Evolutionary conservation across 2,113 vertebrate species (phyloP).

Genomic region (Sula dactylatra): DNA sequence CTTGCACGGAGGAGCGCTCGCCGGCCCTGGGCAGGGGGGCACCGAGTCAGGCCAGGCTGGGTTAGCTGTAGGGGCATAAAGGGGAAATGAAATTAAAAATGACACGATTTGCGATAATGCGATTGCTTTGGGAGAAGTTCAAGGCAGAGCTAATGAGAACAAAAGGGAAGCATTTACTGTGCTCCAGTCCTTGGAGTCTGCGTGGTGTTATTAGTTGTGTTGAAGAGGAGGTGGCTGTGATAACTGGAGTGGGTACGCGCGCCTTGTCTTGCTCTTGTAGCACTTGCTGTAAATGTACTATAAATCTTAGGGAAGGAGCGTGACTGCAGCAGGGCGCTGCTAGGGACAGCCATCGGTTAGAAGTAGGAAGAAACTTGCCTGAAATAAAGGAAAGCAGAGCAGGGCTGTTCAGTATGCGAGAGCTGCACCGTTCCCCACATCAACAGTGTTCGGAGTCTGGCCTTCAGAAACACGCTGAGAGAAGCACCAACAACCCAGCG

Average conservation of each 20-base stretch:
- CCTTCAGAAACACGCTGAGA: not conserved
- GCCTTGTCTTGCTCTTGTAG: not conserved
- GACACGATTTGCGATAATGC: fast-evolving
- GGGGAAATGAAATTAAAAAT: not conserved
- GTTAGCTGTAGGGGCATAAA: not conserved
- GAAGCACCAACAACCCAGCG: not conserved
- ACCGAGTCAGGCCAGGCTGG: not conserved
- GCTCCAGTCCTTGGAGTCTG: not conserved
- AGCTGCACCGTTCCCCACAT: not conserved
- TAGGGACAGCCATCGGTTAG: not conserved
- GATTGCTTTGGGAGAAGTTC: not conserved
- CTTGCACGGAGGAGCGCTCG: not conserved
- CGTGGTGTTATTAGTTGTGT: not conserved
- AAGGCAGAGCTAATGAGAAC: not conserved
- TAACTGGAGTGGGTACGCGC: fast-evolving
- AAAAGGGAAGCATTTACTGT: not conserved
- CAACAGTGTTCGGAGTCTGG: fast-evolving
- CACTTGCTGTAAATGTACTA: fast-evolving
- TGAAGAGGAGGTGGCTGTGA: not conserved
- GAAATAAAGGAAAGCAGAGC: not conserved
- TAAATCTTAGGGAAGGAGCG: not conserved
- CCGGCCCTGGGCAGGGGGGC: not conserved
- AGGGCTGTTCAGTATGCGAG: not conserved
- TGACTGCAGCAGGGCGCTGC: not conserved
- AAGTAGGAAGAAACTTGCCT: not conserved